A percentile compares a stretch with the other conserved stretches of the same genome.
Evolutionary conservation across 1,140 invertebrate species (phyloP).

Genomic region (Subanguina moxae): DNA sequence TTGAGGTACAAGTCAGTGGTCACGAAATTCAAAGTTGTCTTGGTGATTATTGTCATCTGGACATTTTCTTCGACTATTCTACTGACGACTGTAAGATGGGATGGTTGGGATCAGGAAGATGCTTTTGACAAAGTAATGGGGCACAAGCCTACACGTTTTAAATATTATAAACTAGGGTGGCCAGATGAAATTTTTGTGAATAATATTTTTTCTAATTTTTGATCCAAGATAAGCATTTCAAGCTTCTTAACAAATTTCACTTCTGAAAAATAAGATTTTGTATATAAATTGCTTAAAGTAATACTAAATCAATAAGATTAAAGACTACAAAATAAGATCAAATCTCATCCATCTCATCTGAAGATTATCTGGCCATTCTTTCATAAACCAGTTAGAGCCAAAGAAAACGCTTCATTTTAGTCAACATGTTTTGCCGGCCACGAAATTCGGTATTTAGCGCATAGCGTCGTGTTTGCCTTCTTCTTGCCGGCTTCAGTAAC

Average conservation of each 20-base stretch:
- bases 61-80: conserved; percentile 68
- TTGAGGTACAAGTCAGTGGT: conserved; percentile 63
- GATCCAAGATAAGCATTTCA: too few relatives aligned
- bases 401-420: conserved; percentile 34
- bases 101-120: conserved; percentile 20
- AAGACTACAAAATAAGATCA: not conserved
- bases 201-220: not conserved
- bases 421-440: conserved; percentile 56
- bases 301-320: too few relatives aligned
- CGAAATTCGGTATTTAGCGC: conserved; percentile 58
- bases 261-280: conserved; percentile 20
- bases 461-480: conserved; percentile 57
- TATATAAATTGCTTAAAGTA: too few relatives aligned
- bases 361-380: too few relatives aligned
- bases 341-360: too few relatives aligned
- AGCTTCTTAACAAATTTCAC: conserved; percentile 16
- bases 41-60: conserved; percentile 69
- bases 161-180: too few relatives aligned
- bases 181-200: not conserved
- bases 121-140: conserved; percentile 21
- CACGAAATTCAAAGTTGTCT: conserved; percentile 55
- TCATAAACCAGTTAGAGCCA: not conserved
- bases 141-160: conserved; percentile 28
- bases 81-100: conserved; percentile 54
- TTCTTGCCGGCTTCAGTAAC: conserved; percentile 57